These are phyloP conservation scores for Blastobasis adustella DNA, from an alignment of 2,888 invertebrate genomes.

Conservation along the genomic window DNA sequence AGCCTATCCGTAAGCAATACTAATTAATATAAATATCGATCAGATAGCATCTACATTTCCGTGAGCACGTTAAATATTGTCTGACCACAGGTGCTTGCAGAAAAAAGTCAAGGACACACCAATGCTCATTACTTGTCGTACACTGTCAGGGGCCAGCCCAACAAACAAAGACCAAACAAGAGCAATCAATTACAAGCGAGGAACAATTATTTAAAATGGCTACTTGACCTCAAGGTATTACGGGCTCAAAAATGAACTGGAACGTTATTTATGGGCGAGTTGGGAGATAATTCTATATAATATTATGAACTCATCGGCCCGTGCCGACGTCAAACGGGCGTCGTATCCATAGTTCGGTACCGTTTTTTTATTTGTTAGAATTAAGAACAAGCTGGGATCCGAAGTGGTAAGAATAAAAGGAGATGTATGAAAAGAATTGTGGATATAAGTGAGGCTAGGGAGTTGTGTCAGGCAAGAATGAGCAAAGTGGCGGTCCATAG, in stretches of 20 bases:
- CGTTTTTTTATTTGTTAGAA: not conserved
- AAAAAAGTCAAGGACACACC: slow-evolving; percentile 28
- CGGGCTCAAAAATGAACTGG: slow-evolving; percentile 48
- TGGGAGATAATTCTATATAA: slow-evolving; percentile 47
- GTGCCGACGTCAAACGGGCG: slow-evolving; percentile 29
- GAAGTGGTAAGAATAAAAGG: too few relatives aligned
- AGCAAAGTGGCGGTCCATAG: too few relatives aligned
- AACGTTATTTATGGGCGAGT: slow-evolving; percentile 47
- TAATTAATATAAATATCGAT: too few relatives aligned
- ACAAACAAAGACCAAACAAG: slow-evolving; percentile 46
- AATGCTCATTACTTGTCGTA: slow-evolving; percentile 30
- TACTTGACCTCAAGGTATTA: slow-evolving; percentile 51
- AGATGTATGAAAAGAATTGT: too few relatives aligned
- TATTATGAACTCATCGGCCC: slow-evolving; percentile 52
- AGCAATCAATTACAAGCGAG: slow-evolving; percentile 49
- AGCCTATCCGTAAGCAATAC: too few relatives aligned
- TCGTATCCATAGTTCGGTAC: slow-evolving; percentile 30
- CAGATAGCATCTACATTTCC: too few relatives aligned
- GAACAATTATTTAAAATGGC: slow-evolving; percentile 48
- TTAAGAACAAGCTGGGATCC: too few relatives aligned
- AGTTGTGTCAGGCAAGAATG: too few relatives aligned
- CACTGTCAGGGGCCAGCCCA: slow-evolving; percentile 19
- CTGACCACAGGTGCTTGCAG: too few relatives aligned
- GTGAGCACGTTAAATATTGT: too few relatives aligned
- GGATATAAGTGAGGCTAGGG: too few relatives aligned